These are phyloP conservation scores for Chrysemys picta DNA, from an alignment of 2,113 vertebrate species.

Conservation along the genomic window DNA sequence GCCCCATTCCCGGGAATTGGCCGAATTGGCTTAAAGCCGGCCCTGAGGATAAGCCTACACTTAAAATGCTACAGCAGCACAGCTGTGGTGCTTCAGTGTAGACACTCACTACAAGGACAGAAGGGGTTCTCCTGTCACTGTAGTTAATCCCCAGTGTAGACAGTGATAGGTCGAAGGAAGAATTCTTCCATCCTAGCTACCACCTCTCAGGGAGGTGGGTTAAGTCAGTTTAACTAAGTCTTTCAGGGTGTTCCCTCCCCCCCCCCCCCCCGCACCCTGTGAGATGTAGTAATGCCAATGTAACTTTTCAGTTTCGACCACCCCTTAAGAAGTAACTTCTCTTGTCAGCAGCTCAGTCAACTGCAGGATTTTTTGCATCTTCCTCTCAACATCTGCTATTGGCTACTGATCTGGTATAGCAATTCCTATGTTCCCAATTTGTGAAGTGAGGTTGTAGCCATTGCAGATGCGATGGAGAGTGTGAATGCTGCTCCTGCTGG, in stretches of 20 bases:
- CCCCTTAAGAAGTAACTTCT: neutral
- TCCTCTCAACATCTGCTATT: neutral
- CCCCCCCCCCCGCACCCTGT: no score
- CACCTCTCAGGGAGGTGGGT: neutral
- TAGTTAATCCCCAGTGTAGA: neutral
- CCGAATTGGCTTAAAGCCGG: no score
- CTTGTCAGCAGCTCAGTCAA: neutral
- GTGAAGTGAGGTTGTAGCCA: neutral
- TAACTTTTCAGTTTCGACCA: neutral
- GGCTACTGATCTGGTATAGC: neutral
- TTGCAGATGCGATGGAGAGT: neutral
- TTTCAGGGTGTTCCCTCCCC: no score
- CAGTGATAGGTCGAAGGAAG: no score
- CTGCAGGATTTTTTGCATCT: neutral
- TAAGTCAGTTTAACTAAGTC: neutral
- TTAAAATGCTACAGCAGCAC: neutral
- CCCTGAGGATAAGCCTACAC: neutral
- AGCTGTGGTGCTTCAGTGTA: neutral
- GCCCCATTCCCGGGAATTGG: no score
- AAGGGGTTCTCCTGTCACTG: neutral
- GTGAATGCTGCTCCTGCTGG: neutral
- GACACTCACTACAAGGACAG: neutral
- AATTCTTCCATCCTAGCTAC: neutral
- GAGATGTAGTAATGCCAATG: neutral
- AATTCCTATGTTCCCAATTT: neutral